Evolutionary conservation across 1,140 invertebrate species (phyloP).

Genomic region (Panagrolaimus sp.): DNA sequence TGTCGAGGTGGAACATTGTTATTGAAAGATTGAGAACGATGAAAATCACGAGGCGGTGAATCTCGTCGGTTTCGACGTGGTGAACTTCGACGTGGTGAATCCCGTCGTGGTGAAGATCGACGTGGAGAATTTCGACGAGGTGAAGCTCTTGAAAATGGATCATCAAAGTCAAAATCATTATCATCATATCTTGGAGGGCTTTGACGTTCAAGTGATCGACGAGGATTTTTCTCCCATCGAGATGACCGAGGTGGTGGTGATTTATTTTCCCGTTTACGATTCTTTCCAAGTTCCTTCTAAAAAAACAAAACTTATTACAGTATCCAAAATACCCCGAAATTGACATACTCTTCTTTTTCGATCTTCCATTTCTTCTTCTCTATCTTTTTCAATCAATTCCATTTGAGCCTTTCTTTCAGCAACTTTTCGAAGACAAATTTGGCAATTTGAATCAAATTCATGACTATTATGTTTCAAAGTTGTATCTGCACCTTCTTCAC

Average conservation of each 20-base stretch:
- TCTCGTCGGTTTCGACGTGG: too few species aligned
- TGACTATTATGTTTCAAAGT: conserved; percentile 25
- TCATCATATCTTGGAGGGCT: too few species aligned
- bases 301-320: neutral
- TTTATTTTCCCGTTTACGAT: neutral
- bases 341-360: neutral
- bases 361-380: conserved; percentile 14
- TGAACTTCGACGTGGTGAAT: too few species aligned
- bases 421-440: conserved; percentile 18
- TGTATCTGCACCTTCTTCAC: conserved; percentile 17
- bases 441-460: conserved; percentile 28
- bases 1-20: neutral
- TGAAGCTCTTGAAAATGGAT: too few species aligned
- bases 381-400: neutral
- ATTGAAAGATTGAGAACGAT: too few species aligned
- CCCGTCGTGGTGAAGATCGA: too few species aligned
- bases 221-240: neutral
- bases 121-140: too few species aligned
- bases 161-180: too few species aligned
- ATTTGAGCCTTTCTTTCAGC: neutral
- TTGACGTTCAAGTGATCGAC: neutral
- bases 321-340: neutral
- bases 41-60: too few species aligned
- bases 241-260: neutral
- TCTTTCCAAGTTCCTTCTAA: neutral